Conservation (phyloP, 1,140 invertebrate species). For the Aphaenogaster ashmeadi region DNA sequence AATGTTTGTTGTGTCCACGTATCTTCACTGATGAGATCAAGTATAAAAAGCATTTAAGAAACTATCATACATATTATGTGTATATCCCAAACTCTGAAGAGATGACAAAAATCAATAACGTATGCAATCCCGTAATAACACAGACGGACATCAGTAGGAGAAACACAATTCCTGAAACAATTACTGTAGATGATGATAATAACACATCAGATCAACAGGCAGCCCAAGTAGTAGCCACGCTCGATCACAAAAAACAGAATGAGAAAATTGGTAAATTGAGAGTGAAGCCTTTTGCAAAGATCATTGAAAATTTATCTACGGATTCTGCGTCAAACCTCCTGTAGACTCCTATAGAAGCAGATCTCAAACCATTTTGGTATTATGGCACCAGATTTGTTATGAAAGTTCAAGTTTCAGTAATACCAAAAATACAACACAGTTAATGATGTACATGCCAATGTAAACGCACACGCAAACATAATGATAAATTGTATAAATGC, state of each 20-base stretch:
- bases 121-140: background rate
- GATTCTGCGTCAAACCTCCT: background rate
- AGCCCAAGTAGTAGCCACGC: background rate
- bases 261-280: conserved; percentile 72
- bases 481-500: background rate
- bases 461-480: background rate
- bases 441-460: background rate
- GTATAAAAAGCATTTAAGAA: conserved; percentile 9
- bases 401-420: background rate
- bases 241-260: background rate
- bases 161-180: conserved; percentile 8
- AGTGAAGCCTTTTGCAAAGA: conserved; percentile 74
- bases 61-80: background rate
- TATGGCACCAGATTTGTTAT: background rate
- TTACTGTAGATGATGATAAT: conserved; percentile 40
- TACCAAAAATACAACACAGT: background rate
- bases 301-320: conserved; percentile 46
- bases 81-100: background rate
- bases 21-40: background rate
- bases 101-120: background rate
- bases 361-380: background rate
- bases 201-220: background rate
- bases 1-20: conserved; percentile 44
- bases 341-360: background rate
- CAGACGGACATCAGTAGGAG: background rate